Evolutionary conservation across 2,797 vertebrate genomes (phyloP), one percentile per base, ranked within the genome.

Genomic region (Stomatorhinus walkeri): DNA sequence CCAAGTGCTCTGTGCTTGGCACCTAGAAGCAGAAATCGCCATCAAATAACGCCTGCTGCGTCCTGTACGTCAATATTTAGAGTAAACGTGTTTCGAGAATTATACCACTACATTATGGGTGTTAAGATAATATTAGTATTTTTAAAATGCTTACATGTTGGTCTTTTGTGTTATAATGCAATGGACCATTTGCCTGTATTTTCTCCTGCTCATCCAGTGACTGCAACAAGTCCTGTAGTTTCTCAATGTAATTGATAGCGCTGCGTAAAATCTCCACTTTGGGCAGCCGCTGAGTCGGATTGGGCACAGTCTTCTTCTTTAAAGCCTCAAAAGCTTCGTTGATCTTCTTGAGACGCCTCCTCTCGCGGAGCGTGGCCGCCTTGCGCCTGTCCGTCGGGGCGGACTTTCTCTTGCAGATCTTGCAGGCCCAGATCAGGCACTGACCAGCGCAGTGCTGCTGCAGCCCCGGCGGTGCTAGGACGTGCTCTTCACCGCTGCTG

Each of bases 191-290:
- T 85, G 96, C 96, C 89, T 95, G 95, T 91, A 94, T 93, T 59
- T 96, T 96, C 86, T 98, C 98, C 91, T 97, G 97, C 91, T 98
- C 97, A 90, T 99, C 97, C 94, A 99, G 94, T 8, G 95, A 95
- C 49, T 97, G 98, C 91, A 99, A 93, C 91, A 99, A 94, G 51
- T 98, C 97, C 94, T 99, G 98, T 36, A 99, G 94, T 87, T 96
- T 94, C 94, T 99, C 98, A 0, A 99, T 99, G 95, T 99, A 99
- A 95, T 92, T 97, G 94, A 99, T 99, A 91, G 98, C 98, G 59
- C 98, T 99, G 91, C 98, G 96, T 92, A 99, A 95, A 91, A 99
- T 99, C 96, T 99, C 98, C 93, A 99, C 98, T 93, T 99, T 99
- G 93, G 98, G 98, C 90, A 99, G 96, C 93, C 98, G 93, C 95